These are phyloP conservation scores for Philypnodon macrostomus DNA, from an alignment of 2,797 vertebrate genomes.

Conservation along the genomic window DNA sequence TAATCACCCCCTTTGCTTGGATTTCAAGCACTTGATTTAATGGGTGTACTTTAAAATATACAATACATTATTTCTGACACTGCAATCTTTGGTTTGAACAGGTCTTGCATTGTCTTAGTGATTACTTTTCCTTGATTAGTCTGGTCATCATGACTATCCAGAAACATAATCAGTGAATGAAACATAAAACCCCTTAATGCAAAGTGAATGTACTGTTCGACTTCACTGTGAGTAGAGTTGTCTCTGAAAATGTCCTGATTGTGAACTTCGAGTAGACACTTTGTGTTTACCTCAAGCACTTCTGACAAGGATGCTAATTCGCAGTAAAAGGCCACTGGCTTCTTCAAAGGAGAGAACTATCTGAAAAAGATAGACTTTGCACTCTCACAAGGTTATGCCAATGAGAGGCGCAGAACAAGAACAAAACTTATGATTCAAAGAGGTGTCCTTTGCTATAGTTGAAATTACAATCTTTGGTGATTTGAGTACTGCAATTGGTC, in stretches of 20 bases:
- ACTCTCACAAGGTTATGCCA: conserved; percentile 10
- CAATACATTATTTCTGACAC: no score
- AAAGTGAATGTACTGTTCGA: not conserved
- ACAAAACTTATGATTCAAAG: no score
- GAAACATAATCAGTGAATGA: not conserved
- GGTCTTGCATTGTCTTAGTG: not conserved
- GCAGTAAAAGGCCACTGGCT: conserved; percentile 43
- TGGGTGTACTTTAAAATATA: no score
- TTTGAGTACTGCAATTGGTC: not conserved
- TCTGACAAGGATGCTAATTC: conserved; percentile 51
- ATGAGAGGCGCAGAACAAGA: conserved; percentile 11
- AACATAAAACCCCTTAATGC: not conserved
- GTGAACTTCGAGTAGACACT: conserved; percentile 4
- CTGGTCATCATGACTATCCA: not conserved
- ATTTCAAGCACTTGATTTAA: no score
- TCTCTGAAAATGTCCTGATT: conserved; percentile 23
- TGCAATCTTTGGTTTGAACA: no score
- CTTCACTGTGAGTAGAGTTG: not conserved
- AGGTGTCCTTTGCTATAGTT: no score
- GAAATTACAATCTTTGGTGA: no score
- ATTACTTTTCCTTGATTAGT: not conserved
- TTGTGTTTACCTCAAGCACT: conserved; percentile 28
- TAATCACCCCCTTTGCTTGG: no score
- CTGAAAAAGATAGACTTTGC: conserved; percentile 19
- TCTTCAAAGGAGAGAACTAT: conserved; percentile 27